Base-by-base conservation (phyloP, 2,888 invertebrate species). In the Cheilosia variabilis region DNA sequence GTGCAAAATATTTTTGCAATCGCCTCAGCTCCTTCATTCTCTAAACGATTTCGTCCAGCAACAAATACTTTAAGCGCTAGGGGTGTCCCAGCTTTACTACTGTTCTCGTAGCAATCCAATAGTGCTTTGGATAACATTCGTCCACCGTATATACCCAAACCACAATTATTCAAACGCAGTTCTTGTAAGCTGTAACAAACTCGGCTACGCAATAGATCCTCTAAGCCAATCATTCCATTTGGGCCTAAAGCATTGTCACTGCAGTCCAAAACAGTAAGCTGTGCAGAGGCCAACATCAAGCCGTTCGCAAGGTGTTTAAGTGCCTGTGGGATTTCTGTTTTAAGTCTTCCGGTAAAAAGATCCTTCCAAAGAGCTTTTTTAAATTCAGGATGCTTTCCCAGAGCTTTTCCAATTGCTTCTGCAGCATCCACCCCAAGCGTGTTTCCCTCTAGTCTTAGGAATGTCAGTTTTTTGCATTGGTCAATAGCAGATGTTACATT, bases 221-320 rank as follows among this genome's bases (percentile, higher is more conserved):
- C 96, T 10, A 99, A 93, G 0, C 98, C 98, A 88, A 96, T 94
- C 57, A 98, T 97, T 31, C 98, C 99, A 88, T 98, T 97, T 0
- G 99, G 98, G 0, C 99, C 99, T 88, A 99, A 96, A 0, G 99
- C 99, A 92, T 99, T 99, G 92, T 99, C 99, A 91, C 98, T 98
- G 9, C 99, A 94, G 90, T 99, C 98, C 10, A 99, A 92, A 71
- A 97, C 96, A 0, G 95, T 95, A 0, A 99, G 94, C 2, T 95
- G 93, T 0, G 97, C 97, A 0, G 95, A 95, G 0, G 98, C 97
- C 5, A 93, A 90, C 75, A 97, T 96, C 89, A 99, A 94, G 0
- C 97, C 98, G 58, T 94, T 94, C 0, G 98, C 97, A 0, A 99
- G 93, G 77, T 94, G 94, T 90, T 94, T 93, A 91, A 99, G 91